A percentile compares a stretch with the other conserved stretches of the same genome.
Evolutionary conservation across 2,888 invertebrate genomes (phyloP).

Genomic region (Polylopha cassiicola): DNA sequence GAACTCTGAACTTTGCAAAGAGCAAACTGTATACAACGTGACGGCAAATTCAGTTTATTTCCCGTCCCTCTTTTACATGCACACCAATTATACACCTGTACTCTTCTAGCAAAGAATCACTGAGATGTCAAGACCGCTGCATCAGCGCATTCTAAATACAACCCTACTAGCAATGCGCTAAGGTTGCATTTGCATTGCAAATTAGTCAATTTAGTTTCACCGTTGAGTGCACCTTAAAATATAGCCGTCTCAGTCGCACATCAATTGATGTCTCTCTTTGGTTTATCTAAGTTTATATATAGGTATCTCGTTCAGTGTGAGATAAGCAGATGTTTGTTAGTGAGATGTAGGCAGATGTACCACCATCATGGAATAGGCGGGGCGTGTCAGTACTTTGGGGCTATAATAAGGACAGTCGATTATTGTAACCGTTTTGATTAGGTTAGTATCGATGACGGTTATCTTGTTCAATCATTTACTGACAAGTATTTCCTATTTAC

Average conservation of each 20-base stretch:
- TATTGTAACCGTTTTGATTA: conserved; percentile 29
- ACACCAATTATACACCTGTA: conserved; percentile 38
- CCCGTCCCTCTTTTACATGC: conserved; percentile 46
- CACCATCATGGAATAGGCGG: conserved; percentile 75
- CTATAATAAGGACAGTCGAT: conserved; percentile 40
- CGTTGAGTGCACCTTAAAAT: conserved; percentile 60
- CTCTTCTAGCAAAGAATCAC: conserved; percentile 43
- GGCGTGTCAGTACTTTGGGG: conserved; percentile 44
- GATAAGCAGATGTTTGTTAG: conserved; percentile 68
- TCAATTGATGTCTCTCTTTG: conserved; percentile 60
- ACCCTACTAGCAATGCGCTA: conserved; percentile 48
- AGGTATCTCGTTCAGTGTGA: conserved; percentile 69
- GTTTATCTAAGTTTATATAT: conserved; percentile 63
- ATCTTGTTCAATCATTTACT: too few relatives aligned
- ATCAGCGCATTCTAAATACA: conserved; percentile 49
- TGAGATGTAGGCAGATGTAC: conserved; percentile 52
- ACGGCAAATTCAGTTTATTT: conserved; percentile 45
- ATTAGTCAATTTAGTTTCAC: conserved; percentile 41
- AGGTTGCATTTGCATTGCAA: conserved; percentile 70
- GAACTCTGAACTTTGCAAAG: conserved; percentile 44
- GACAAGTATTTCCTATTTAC: too few relatives aligned
- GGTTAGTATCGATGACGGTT: too few relatives aligned
- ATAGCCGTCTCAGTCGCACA: conserved; percentile 62
- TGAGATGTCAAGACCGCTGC: conserved; percentile 43
- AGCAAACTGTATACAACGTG: conserved; percentile 53